These are phyloP conservation scores for Wiebesia pumilae DNA, from an alignment of 1,140 invertebrate species.

Conservation along the genomic window DNA sequence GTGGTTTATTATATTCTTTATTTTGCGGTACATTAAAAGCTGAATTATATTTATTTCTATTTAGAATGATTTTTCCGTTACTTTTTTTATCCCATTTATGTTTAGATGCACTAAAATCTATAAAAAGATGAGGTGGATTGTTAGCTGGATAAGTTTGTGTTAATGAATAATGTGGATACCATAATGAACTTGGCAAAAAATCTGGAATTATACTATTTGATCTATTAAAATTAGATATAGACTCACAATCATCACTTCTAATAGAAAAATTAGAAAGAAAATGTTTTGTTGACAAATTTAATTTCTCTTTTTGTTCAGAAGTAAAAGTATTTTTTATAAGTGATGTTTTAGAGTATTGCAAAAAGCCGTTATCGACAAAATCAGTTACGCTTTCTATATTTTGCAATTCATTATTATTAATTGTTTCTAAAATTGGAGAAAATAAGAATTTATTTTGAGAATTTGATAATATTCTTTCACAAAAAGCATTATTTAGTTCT, in stretches of 20 bases:
- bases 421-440: not conserved
- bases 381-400: not conserved
- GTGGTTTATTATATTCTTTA: conserved; percentile 66
- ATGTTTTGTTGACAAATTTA: not conserved
- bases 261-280: not conserved
- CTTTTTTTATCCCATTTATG: conserved; percentile 85
- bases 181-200: not conserved
- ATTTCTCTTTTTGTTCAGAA: not conserved
- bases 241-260: not conserved
- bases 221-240: not conserved
- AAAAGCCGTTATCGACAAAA: not conserved
- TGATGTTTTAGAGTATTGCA: not conserved
- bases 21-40: conserved; percentile 75
- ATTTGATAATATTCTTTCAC: not conserved
- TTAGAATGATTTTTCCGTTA: conserved; percentile 63
- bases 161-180: conserved; percentile 81
- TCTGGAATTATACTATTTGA: not conserved
- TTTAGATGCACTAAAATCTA: conserved; percentile 85
- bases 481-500: not conserved
- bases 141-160: conserved; percentile 82
- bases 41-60: conserved; percentile 72
- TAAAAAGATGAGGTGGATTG: conserved; percentile 87
- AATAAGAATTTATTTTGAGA: not conserved
- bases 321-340: not conserved
- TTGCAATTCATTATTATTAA: not conserved